Evolutionary conservation across 2,888 invertebrate species (phyloP).

Genomic region (Leptopilina myrica): DNA sequence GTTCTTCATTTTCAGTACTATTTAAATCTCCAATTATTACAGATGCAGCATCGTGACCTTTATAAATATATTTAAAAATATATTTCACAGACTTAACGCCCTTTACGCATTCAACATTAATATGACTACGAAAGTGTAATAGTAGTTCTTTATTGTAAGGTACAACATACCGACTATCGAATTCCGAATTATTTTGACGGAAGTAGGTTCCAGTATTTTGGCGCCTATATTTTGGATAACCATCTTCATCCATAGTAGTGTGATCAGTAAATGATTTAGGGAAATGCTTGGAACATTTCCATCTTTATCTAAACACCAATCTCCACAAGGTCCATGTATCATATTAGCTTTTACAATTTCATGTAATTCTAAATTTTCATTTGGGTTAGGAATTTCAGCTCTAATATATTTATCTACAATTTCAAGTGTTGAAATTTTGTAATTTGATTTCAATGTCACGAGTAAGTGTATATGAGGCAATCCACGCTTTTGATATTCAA

Average conservation of each 20-base stretch:
- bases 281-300: slow-evolving; percentile 57
- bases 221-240: slow-evolving; percentile 59
- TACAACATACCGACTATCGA: slow-evolving; percentile 67
- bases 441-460: slow-evolving; percentile 17
- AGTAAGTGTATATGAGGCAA: not conserved
- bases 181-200: slow-evolving; percentile 41
- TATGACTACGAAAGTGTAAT: slow-evolving; percentile 40
- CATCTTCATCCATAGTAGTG: slow-evolving; percentile 52
- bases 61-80: not conserved
- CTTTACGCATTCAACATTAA: slow-evolving; percentile 60
- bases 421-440: slow-evolving; percentile 48
- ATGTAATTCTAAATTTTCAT: slow-evolving; percentile 60
- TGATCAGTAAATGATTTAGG: slow-evolving; percentile 47
- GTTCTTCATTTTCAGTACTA: not conserved
- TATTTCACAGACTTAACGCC: slow-evolving; percentile 53
- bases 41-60: slow-evolving; percentile 41
- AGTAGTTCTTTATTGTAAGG: slow-evolving; percentile 48
- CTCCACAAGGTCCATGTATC: slow-evolving; percentile 61
- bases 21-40: slow-evolving; percentile 44
- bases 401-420: slow-evolving; percentile 35
- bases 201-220: slow-evolving; percentile 52
- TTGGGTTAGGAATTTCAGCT: slow-evolving; percentile 63
- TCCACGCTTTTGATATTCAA: too few relatives aligned
- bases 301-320: too few relatives aligned
- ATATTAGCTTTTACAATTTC: slow-evolving; percentile 54